phyloP scores from a whole-genome alignment of 2,888 invertebrate genomes.

The Leucophenga maculata region DNA sequence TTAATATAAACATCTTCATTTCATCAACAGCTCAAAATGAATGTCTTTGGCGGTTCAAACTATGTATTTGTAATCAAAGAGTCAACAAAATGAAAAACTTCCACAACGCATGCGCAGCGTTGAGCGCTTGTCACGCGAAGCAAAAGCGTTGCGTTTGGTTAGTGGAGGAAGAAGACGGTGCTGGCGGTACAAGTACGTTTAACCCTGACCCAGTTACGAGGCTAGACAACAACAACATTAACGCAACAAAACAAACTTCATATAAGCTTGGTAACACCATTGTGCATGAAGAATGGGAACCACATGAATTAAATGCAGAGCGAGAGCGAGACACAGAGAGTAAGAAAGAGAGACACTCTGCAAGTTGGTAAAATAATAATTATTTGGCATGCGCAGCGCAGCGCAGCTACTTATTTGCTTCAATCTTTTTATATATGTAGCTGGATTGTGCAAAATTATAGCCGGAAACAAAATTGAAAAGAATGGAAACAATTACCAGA shows the following conservation, averaged over 20 bases:
- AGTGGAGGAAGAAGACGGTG: too few species aligned
- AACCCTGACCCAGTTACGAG: slow-evolving; percentile 58
- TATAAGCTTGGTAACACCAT: too few species aligned
- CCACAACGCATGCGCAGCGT: slow-evolving; percentile 49
- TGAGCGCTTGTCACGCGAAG: slow-evolving; percentile 40
- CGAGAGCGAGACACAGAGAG: too few species aligned
- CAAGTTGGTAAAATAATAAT: too few species aligned
- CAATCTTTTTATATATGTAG: too few species aligned
- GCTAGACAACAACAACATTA: slow-evolving; percentile 28
- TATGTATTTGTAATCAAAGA: slow-evolving; percentile 17
- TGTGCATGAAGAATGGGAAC: neutral
- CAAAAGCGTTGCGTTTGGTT: too few species aligned
- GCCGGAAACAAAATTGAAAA: too few species aligned
- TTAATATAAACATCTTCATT: neutral
- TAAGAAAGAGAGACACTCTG: too few species aligned
- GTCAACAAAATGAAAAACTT: slow-evolving; percentile 18
- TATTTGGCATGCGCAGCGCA: too few species aligned
- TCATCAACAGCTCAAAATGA: neutral
- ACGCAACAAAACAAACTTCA: neutral
- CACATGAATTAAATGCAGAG: neutral
- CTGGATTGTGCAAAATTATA: too few species aligned
- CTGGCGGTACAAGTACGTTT: slow-evolving; percentile 50
- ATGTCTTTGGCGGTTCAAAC: neutral
- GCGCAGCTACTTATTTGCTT: too few species aligned
- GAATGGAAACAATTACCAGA: too few species aligned